Conservation (phyloP, 2,797 vertebrate genomes). For the Rhincodon typus region DNA sequence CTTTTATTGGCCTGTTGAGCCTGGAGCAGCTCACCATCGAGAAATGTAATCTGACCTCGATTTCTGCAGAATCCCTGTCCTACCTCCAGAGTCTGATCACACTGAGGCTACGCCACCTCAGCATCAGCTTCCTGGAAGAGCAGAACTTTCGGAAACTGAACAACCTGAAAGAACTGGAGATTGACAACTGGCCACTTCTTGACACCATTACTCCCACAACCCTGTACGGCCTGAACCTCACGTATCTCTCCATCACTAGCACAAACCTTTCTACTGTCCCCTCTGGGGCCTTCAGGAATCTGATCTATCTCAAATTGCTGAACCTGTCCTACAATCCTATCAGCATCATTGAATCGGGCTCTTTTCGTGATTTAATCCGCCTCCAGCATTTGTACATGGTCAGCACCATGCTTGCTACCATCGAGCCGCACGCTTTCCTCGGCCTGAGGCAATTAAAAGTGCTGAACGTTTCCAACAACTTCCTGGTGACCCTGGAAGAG, state of each 20-base stretch:
- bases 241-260: conserved; percentile 85
- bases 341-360: conserved; percentile 75
- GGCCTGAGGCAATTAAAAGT: conserved; percentile 87
- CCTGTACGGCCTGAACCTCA: conserved; percentile 88
- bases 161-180: conserved; percentile 78
- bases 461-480: conserved; percentile 86
- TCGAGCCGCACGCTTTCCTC: conserved; percentile 81
- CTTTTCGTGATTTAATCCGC: conserved; percentile 78
- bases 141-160: conserved; percentile 82
- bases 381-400: conserved; percentile 90
- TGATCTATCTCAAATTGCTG: conserved; percentile 80
- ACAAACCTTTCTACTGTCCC: conserved; percentile 91
- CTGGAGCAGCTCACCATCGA: conserved; percentile 84
- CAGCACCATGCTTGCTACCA: conserved; percentile 67
- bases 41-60: conserved; percentile 86
- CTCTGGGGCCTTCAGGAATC: conserved; percentile 74
- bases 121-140: conserved; percentile 76
- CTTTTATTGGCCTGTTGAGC: conserved; percentile 80
- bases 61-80: conserved; percentile 83
- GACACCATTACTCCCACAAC: conserved; percentile 78
- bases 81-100: conserved; percentile 79
- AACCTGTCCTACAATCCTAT: conserved; percentile 94
- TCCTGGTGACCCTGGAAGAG: conserved; percentile 81
- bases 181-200: conserved; percentile 86
- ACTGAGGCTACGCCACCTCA: conserved; percentile 80